Percentiles rank a stretch among this genome's conserved stretches.
Evolutionary conservation across 1,140 invertebrate species (phyloP).

Genomic region (Zaprionus camerounensis): DNA sequence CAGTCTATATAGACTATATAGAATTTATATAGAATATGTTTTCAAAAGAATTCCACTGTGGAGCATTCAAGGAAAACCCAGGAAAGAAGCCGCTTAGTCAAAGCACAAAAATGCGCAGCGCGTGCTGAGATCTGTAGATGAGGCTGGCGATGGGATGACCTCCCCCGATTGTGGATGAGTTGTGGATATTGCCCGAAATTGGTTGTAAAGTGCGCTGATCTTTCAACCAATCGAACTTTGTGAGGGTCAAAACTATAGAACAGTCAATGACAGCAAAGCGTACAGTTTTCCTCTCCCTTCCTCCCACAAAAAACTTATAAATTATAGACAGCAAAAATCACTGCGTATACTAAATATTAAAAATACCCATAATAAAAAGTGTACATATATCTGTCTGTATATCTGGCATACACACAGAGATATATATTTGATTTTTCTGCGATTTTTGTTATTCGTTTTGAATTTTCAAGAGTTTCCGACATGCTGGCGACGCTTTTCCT

Average conservation of each 20-base stretch:
- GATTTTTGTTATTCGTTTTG: conserved; percentile 46
- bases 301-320: conserved; percentile 63
- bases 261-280: conserved; percentile 71
- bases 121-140: conserved; percentile 18
- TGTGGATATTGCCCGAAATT: conserved; percentile 20
- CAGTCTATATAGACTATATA: conserved; percentile 31
- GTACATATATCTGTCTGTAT: conserved; percentile 6
- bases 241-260: conserved; percentile 78
- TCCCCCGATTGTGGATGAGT: conserved; percentile 41
- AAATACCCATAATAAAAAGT: conserved; percentile 57
- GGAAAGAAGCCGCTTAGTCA: conserved; percentile 57
- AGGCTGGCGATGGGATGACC: conserved; percentile 38
- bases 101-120: conserved; percentile 65
- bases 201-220: conserved; percentile 75
- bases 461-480: conserved; percentile 65
- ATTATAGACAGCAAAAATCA: conserved; percentile 51
- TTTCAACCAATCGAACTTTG: conserved; percentile 74
- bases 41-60: conserved; percentile 47
- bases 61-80: conserved; percentile 68
- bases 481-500: conserved; percentile 57
- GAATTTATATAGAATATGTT: conserved; percentile 21
- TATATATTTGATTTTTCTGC: conserved; percentile 44
- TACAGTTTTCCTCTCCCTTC: conserved; percentile 17
- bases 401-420: conserved; percentile 1
- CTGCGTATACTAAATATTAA: conserved; percentile 29